Conservation (phyloP, 2,888 invertebrate genomes). For the Pomacea canaliculata region DNA sequence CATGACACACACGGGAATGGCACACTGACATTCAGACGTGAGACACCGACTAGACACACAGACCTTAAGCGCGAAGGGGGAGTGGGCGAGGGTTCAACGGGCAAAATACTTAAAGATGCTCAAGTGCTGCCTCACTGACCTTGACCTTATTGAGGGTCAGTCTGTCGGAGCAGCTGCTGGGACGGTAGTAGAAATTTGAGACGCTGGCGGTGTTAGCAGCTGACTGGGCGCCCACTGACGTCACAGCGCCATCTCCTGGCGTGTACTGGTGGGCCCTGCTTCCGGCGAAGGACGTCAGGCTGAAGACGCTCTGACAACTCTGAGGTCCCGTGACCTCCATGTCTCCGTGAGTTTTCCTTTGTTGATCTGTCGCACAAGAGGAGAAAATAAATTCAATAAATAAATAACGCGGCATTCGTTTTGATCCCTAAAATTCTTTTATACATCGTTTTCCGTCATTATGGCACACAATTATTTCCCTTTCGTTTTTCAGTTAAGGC, state of each 20-base stretch:
- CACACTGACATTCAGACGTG: too few relatives aligned
- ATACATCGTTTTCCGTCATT: too few relatives aligned
- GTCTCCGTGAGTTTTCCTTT: background rate
- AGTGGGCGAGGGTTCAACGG: too few relatives aligned
- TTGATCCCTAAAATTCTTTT: too few relatives aligned
- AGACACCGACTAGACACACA: too few relatives aligned
- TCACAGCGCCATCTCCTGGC: constrained; percentile 3
- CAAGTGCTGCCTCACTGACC: constrained; percentile 9
- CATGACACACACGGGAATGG: too few relatives aligned
- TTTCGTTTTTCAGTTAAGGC: too few relatives aligned
- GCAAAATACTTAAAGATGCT: too few relatives aligned
- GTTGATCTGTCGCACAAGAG: background rate
- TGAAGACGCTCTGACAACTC: constrained; percentile 29
- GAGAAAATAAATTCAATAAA: too few relatives aligned
- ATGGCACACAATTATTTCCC: too few relatives aligned
- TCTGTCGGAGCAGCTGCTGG: constrained; percentile 17
- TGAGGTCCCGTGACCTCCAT: constrained; percentile 30
- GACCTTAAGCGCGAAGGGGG: too few relatives aligned
- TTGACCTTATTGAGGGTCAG: constrained; percentile 24
- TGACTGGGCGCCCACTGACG: background rate
- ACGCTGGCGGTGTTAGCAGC: background rate
- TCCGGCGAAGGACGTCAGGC: constrained; percentile 30
- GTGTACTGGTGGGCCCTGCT: constrained; percentile 23
- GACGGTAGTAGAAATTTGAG: background rate
- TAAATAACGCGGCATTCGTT: too few relatives aligned